A percentile compares a stretch with the other conserved stretches of the same genome.
Conservation (phyloP, 2,888 invertebrate species). For the Hermaeophaga mercurialis region DNA sequence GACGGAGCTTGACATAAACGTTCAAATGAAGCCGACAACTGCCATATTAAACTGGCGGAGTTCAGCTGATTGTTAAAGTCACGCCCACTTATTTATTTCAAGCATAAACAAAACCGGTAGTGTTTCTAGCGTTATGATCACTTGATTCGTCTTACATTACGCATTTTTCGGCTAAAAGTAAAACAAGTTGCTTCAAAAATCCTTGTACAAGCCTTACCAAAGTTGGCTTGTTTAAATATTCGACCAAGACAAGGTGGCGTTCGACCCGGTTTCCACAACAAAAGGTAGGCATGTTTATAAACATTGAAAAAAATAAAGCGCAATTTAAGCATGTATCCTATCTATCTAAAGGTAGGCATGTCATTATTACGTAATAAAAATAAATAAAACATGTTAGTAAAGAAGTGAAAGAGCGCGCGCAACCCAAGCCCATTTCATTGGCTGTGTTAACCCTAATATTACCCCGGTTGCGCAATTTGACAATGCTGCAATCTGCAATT, state of each 20-base stretch:
- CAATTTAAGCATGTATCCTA: conserved; percentile 4
- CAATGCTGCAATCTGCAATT: conserved; percentile 42
- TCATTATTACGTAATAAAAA: conserved; percentile 33
- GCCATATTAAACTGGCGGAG: conserved; percentile 48
- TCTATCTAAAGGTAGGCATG: not conserved
- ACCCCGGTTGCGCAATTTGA: conserved; percentile 46
- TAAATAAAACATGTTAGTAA: conserved; percentile 25
- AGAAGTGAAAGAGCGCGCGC: conserved; percentile 37
- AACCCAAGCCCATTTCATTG: conserved; percentile 38
- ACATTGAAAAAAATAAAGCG: conserved; percentile 4
- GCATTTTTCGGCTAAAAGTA: conserved; percentile 20
- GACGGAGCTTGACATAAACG: conserved; percentile 30
- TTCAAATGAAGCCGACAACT: conserved; percentile 42
- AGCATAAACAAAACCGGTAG: conserved; percentile 54
- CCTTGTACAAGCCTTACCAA: conserved; percentile 5
- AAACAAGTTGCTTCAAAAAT: conserved; percentile 18
- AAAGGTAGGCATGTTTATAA: conserved; percentile 7
- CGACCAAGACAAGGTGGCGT: conserved; percentile 9
- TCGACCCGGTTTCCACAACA: not conserved
- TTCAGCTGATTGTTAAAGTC: conserved; percentile 54
- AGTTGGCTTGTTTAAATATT: conserved; percentile 16
- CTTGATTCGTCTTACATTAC: conserved; percentile 28
- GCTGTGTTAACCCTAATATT: conserved; percentile 43
- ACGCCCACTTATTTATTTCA: conserved; percentile 55
- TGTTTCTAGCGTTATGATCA: conserved; percentile 33